Base-by-base conservation (phyloP, 2,113 vertebrate species). In the Verasper variegatus region DNA sequence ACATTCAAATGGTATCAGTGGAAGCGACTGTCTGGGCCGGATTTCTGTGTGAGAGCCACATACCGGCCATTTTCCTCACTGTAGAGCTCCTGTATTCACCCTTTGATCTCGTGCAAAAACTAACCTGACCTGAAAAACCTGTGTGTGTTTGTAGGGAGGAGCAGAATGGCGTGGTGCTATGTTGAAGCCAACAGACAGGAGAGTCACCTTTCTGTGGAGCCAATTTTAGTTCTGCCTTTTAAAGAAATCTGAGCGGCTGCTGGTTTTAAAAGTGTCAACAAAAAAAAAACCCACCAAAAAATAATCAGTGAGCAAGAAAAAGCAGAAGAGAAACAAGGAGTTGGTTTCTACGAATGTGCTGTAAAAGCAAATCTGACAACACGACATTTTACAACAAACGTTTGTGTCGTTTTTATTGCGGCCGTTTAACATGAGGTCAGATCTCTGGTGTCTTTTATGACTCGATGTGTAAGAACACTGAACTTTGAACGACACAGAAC, bases 61-160 rank as follows among this genome's bases (percentile, higher is more conserved):
- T n/a, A 21, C 12, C 14, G 63, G 59, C 40, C 55, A 73, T 57
- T 52, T 13, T n/a, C 24, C 17, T 3, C 8, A 40, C 56, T 75
- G 12, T 4, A 31, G 5, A 35, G 68, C 70, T 70, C 56, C 68
- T 69, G 42, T 61, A 26, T 58, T 80, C n/a, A 72, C 72, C 86
- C 85, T 88, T 81, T 85, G 80, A 90, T 88, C 71, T 83, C 71
- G 66, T 6, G 15, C 75, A 55, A 71, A 76, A 91, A 86, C 71
- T 68, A 80, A 82, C 54, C 86, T 71, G 84, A 90, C 92, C 81
- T 82, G 91, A 92, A 91, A 90, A 92, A 88, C 89, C 81, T 83
- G 89, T 5, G 75, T 68, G 63, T 35, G 77, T 59, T 24, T n/a
- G 54, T 47, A 70, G 76, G 88, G 82, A 72, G 86, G 87, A 83